Base-by-base conservation (phyloP, 2,888 invertebrate genomes). In the Synergus gifuensis region DNA sequence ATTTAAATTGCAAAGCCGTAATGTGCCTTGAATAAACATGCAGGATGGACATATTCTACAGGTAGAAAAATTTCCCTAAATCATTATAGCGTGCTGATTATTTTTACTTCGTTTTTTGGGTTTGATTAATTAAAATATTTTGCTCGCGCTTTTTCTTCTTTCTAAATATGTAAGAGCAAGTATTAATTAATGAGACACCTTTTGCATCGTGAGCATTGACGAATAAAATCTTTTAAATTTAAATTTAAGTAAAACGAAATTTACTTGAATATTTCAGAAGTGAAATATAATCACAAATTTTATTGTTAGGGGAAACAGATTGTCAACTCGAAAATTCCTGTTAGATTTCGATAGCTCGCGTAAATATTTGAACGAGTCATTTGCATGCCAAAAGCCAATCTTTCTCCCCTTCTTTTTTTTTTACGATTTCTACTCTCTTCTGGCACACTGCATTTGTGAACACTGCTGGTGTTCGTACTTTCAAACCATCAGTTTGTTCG, bases 341-440 rank as follows among this genome's bases (percentile, higher is more conserved):
- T 76, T 73, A 64, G 77, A 77, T 78, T 78, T 82, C 77, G 81
- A 80, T 82, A 78, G 79, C 81, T 78, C 81, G 76, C 78, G 81
- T 82, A 82, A 82, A 83, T 83, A 83, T 83, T 83, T 83, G 81
- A 83, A 79, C 81, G 67, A 83, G 82, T 82, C 79, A 83, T 83
- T 82, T 83, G 82, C 83, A 82, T 83, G 82, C 79, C 79, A 76
- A 79, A 79, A 81, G 78, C 79, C 82, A 82, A 81, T 81, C 79
- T 82, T 62, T 79, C 28, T 36, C n/a, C 77, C 80, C 78, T 82
- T 79, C 28, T 11, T 73, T 73, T 73, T 28, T 69, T 16, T 44
- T 49, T 49, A 28, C 49, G 49, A 69, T 46, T 69, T 69, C 49
- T 69, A 3, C 16, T n/a, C 8, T 46, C 49, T 28, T 49, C 28